Conservation (phyloP, 2,797 vertebrate genomes). For the Alosa sapidissima region DNA sequence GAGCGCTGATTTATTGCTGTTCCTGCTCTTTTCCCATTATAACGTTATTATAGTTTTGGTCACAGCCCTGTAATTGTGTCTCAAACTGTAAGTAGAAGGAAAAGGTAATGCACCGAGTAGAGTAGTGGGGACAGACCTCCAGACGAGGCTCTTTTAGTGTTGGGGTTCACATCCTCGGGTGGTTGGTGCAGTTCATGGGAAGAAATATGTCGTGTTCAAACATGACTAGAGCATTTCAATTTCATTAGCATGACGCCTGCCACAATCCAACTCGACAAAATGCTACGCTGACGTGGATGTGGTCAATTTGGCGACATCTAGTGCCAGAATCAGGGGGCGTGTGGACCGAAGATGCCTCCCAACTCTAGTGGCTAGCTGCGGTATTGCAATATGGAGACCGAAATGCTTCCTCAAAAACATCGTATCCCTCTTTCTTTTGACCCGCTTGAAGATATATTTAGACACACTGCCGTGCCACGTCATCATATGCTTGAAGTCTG, state of each 20-base stretch:
- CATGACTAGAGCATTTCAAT: constrained; percentile 51
- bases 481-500: constrained; percentile 56
- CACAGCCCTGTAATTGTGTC: constrained; percentile 75
- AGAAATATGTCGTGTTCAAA: constrained; percentile 64
- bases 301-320: constrained; percentile 46
- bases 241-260: constrained; percentile 7
- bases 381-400: constrained; percentile 57
- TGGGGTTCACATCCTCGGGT: constrained; percentile 54
- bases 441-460: constrained; percentile 72
- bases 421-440: constrained; percentile 58
- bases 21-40: constrained; percentile 79
- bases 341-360: constrained; percentile 39
- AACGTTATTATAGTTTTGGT: constrained; percentile 79
- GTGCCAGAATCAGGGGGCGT: constrained; percentile 33
- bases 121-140: neutral
- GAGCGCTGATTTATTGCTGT: constrained; percentile 75
- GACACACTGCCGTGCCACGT: constrained; percentile 72
- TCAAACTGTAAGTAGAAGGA: constrained; percentile 71
- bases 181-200: constrained; percentile 58
- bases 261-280: neutral
- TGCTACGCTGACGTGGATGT: constrained; percentile 36
- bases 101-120: constrained; percentile 58
- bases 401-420: constrained; percentile 69
- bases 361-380: constrained; percentile 51
- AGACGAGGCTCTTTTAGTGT: constrained; percentile 9